These are phyloP conservation scores for Drosophila formosana DNA, from an alignment of 2,888 invertebrate genomes.

Conservation along the genomic window DNA sequence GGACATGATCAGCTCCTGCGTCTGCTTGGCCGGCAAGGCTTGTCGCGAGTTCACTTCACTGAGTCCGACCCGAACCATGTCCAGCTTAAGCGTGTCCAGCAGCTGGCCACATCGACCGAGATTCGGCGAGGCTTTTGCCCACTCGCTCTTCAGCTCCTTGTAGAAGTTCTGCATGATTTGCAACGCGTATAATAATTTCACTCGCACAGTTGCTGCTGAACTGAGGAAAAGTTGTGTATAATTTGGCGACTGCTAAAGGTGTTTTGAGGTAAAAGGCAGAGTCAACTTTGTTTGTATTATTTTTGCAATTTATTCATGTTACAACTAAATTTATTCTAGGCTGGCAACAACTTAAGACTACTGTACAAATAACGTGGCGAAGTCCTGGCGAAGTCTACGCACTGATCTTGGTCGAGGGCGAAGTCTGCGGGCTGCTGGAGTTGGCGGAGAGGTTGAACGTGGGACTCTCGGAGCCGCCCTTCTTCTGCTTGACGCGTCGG, in stretches of 20 bases:
- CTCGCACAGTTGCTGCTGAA: not conserved
- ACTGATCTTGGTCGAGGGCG: constrained; percentile 43
- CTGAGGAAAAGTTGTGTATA: not conserved
- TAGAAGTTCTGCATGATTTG: constrained; percentile 49
- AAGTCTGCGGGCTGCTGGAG: constrained; percentile 65
- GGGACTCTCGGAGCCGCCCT: constrained; percentile 90
- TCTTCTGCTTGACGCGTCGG: constrained; percentile 96
- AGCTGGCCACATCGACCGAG: constrained; percentile 47
- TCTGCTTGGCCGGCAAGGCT: constrained; percentile 8
- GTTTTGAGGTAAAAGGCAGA: not conserved
- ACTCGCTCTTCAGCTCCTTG: constrained; percentile 62
- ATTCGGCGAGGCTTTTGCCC: constrained; percentile 62
- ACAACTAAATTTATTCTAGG: constrained; percentile 12
- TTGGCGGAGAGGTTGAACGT: constrained; percentile 76
- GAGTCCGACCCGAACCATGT: constrained; percentile 51
- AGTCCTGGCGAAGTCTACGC: constrained; percentile 47
- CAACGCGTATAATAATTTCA: not conserved
- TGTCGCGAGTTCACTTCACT: constrained; percentile 1
- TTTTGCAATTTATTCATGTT: constrained; percentile 3
- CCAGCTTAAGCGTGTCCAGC: constrained; percentile 62
- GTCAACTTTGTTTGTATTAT: not conserved
- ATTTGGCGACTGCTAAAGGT: not conserved
- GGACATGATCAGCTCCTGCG: constrained; percentile 44
- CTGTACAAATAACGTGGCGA: constrained; percentile 50
- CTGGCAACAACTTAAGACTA: constrained; percentile 12